Base-by-base conservation (phyloP, 37 sponge, comb jelly and placozoan species). In the Lycopodina hypogea region DNA sequence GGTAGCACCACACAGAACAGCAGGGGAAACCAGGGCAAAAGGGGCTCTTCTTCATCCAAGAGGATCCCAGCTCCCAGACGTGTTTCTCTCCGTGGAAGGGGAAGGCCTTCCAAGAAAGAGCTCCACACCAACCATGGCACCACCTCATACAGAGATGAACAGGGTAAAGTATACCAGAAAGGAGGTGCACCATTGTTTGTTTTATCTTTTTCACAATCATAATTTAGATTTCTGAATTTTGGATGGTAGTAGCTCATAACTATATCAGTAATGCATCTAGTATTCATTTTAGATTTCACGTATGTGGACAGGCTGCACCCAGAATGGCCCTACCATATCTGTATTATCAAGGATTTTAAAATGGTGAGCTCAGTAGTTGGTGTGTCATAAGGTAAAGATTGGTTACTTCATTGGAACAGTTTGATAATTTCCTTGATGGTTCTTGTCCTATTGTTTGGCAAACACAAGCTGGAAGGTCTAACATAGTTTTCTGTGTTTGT, bases 221-320 rank as follows among this genome's bases (percentile, higher is more conserved):
- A n/a, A n/a, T n/a, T n/a, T n/a, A n/a, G n/a, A n/a, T n/a, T n/a
- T n/a, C n/a, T 9, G 9, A 9, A 4, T 45, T 12, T 45, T 45
- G 48, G 4, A 45, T 12, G 48, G 48, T 9, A 45, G 9, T 45
- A 12, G 48, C 4, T 45, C 4, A 9, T 45, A 9, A 45, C 4
- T 45, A 12, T 45, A 45, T 45, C 9, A 9, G 9, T 45, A 12
- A 45, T 45, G 9, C 48, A 45, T 9, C 48, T 45, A 12, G 48
- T 9, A 45, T 12, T 45, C 8, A 12, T 45, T 45, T 12, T 51
- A 93, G 94, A 93, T 74, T 93, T 42, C 68, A 90, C 89, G 3
- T 93, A 86, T 73, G 87, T 93, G 28, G 94, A 93, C 76, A 89
- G 87, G 51, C 90, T 86, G 58, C 86, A 83, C 36, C 71, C 87